Evolutionary conservation across 2,113 vertebrate genomes (phyloP), one percentile per base, ranked within the genome.

Genomic region (Hyperoodon ampullatus): DNA sequence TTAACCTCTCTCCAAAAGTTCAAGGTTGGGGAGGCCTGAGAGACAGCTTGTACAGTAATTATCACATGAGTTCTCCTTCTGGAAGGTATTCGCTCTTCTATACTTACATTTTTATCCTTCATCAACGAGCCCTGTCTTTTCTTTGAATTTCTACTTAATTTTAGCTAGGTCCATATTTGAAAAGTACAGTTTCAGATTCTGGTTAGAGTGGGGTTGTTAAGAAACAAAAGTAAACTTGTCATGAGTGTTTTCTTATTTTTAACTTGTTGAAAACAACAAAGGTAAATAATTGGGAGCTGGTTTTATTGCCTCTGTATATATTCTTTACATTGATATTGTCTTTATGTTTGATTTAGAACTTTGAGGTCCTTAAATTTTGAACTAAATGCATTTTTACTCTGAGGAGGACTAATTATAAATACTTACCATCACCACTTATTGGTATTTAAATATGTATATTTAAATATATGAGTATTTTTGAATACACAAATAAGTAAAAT

Each of bases 361-460:
- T 83, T 58, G 61, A 90, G 91, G 61, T 47, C 15, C 30, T 93
- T 77, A 55, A 44, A 26, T 94, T 93, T 83, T 71, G 68, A 88
- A 60, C 30, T 44, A 44, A 33, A 60, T 81, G 42, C 21, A 66
- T 95, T 96, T 94, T 80, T 77, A 81, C 83, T 93, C 77, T 81
- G 70, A 94, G 58, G 53, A 81, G 16, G 61, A 71, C 61, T 95
- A 58, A 78, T 82, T 85, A 44, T 75, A 68, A 61, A 26, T 55
- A 68, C 21, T 82, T 80, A 74, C 2, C 11, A 80, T 66, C 44
- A 39, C 21, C 84, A 66, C 47, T 71, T 71, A 44, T 75, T 88
- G 35, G 26, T 53, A 68, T 88, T 93, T 92, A 58, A 81, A 18
- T 84, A 58, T n/a, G 35, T 26, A 68, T 21, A 44, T 61, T 53